These are phyloP conservation scores for Anguilla marmorata DNA, from an alignment of 2,797 vertebrate genomes.

Conservation along the genomic window DNA sequence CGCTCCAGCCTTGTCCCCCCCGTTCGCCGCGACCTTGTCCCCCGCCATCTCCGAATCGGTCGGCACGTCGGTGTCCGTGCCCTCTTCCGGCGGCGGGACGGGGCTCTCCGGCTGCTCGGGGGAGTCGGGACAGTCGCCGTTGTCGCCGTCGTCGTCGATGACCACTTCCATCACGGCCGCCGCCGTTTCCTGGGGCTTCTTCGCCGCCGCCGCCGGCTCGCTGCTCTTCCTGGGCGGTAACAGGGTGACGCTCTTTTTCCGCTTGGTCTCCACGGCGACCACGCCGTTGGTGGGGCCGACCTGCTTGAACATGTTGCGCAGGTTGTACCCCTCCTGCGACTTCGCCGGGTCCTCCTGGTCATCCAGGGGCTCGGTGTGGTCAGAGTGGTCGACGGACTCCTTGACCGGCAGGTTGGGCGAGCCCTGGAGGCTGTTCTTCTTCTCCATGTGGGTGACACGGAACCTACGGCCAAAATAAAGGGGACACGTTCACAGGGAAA, in stretches of 20 bases:
- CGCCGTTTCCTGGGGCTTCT: slow-evolving; percentile 21
- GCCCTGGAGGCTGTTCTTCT: slow-evolving; percentile 72
- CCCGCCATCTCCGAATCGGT: slow-evolving; percentile 24
- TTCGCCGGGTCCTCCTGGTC: slow-evolving; percentile 46
- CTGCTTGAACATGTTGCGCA: slow-evolving; percentile 74
- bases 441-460: slow-evolving; percentile 87
- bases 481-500: neutral
- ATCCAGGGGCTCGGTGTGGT: slow-evolving; percentile 58
- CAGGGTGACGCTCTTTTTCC: slow-evolving; percentile 60
- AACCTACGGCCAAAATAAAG: slow-evolving; percentile 69
- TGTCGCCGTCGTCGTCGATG: slow-evolving; percentile 44
- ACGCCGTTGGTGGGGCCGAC: slow-evolving; percentile 61
- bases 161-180: neutral
- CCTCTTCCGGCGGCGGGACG: slow-evolving; percentile 22
- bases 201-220: slow-evolving; percentile 60
- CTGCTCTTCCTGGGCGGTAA: slow-evolving; percentile 60
- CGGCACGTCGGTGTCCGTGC: slow-evolving; percentile 24
- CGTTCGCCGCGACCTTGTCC: slow-evolving; percentile 5
- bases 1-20: too few relatives aligned
- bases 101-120: slow-evolving; percentile 23
- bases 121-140: slow-evolving; percentile 10
- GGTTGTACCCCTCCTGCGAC: slow-evolving; percentile 60
- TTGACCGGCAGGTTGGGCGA: slow-evolving; percentile 51
- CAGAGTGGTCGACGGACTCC: slow-evolving; percentile 57
- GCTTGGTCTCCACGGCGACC: slow-evolving; percentile 57